These are phyloP conservation scores for Galerucella pusilla DNA, from an alignment of 2,888 invertebrate genomes.

Conservation along the genomic window DNA sequence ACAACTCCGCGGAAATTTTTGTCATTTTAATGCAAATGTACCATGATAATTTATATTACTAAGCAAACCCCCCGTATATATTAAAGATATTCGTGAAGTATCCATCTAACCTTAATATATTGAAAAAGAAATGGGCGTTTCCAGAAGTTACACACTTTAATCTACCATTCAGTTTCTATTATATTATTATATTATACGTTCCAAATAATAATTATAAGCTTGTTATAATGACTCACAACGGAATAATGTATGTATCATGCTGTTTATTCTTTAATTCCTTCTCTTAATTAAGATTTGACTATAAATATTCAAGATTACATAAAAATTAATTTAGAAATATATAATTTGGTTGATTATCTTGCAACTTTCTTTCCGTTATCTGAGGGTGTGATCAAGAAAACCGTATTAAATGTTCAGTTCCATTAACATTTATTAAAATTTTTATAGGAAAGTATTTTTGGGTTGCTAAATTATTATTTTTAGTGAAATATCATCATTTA, in stretches of 20 bases:
- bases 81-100: slow-evolving; percentile 49
- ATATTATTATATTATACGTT: slow-evolving; percentile 3
- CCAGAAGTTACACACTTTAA: slow-evolving; percentile 44
- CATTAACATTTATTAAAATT: neutral
- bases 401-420: neutral
- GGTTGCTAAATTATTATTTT: no score
- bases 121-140: slow-evolving; percentile 53
- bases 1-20: no score
- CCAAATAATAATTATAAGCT: slow-evolving; percentile 15
- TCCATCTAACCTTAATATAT: slow-evolving; percentile 52
- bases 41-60: neutral
- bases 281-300: slow-evolving; percentile 16
- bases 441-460: neutral
- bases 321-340: slow-evolving; percentile 12
- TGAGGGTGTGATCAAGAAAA: neutral
- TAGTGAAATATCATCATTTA: no score
- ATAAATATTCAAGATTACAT: slow-evolving; percentile 3
- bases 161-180: neutral
- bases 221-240: neutral
- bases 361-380: neutral
- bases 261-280: slow-evolving; percentile 18
- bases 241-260: slow-evolving; percentile 11
- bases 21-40: no score
- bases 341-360: slow-evolving; percentile 6
- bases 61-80: slow-evolving; percentile 33